phyloP scores from a whole-genome alignment of 2,888 invertebrate species.

The Agelastica alni region DNA sequence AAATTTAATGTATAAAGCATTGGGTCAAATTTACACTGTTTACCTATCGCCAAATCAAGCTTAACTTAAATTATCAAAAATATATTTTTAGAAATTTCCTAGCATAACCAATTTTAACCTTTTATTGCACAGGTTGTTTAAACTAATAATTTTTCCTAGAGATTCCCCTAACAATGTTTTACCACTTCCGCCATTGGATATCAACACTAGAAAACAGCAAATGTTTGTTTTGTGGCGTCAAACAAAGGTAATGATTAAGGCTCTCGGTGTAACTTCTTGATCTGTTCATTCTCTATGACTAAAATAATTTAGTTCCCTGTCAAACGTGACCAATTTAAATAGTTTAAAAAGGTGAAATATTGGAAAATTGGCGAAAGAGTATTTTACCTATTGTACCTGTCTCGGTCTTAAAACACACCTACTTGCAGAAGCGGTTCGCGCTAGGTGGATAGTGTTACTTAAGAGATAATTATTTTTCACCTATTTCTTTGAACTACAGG shows the following conservation, averaged over 20 bases:
- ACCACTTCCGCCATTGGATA: background rate
- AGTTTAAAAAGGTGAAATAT: constrained; percentile 20
- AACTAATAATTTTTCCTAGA: too few relatives aligned
- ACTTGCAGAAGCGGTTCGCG: constrained; percentile 13
- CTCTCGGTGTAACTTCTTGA: constrained; percentile 1
- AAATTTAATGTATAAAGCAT: too few relatives aligned
- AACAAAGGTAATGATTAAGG: background rate
- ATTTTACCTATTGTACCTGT: constrained; percentile 13
- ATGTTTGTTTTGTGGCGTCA: background rate
- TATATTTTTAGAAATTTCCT: too few relatives aligned
- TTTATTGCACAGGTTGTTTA: too few relatives aligned
- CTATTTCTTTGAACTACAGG: too few relatives aligned
- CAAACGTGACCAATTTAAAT: constrained; percentile 23
- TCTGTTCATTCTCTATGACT: constrained; percentile 8
- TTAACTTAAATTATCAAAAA: too few relatives aligned
- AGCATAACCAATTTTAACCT: too few relatives aligned
- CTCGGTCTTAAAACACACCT: constrained; percentile 13
- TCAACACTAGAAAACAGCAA: background rate
- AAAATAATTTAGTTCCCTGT: constrained; percentile 17
- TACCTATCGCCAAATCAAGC: too few relatives aligned
- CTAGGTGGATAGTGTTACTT: too few relatives aligned
- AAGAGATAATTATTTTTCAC: constrained; percentile 6
- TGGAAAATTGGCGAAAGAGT: constrained; percentile 21
- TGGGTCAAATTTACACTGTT: too few relatives aligned
- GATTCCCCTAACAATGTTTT: too few relatives aligned